Percentiles rank a stretch among this genome's conserved stretches.
phyloP scores from a whole-genome alignment of 2,113 vertebrate genomes.

The Bettongia penicillata region DNA sequence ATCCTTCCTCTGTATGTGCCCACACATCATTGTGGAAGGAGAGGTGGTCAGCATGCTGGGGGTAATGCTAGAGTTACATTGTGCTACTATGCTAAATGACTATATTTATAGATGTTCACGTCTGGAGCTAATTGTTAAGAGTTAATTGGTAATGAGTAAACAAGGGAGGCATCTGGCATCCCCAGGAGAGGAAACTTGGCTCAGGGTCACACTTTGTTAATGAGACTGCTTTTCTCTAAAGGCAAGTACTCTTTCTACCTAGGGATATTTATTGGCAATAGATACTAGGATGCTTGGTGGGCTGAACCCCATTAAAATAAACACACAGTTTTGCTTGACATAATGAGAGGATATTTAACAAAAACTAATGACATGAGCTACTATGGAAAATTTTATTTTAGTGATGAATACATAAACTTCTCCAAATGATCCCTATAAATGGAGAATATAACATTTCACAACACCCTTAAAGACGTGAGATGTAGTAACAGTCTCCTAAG shows the following conservation, averaged over 20 bases:
- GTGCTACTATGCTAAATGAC: not conserved
- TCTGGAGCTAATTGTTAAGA: not conserved
- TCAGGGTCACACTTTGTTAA: not conserved
- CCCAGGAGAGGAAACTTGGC: not conserved
- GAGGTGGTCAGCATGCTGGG: not conserved
- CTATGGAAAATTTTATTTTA: not conserved
- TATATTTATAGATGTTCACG: not conserved
- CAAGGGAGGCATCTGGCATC: slow-evolving; percentile 1
- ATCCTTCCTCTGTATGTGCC: not conserved
- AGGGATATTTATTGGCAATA: not conserved
- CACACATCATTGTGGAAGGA: not conserved
- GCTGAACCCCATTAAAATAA: not conserved
- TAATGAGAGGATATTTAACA: not conserved
- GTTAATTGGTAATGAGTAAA: not conserved
- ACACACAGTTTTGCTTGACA: not conserved
- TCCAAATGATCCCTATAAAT: not conserved
- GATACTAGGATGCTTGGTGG: not conserved
- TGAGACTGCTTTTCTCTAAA: not conserved
- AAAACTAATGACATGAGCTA: not conserved
- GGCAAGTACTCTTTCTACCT: not conserved
- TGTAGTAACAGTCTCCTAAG: not conserved
- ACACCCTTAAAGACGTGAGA: not conserved
- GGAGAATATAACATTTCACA: not conserved
- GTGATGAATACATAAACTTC: not conserved
- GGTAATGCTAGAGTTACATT: not conserved